Conservation (phyloP, 2,113 vertebrate genomes). For the Philantomba maxwellii region DNA sequence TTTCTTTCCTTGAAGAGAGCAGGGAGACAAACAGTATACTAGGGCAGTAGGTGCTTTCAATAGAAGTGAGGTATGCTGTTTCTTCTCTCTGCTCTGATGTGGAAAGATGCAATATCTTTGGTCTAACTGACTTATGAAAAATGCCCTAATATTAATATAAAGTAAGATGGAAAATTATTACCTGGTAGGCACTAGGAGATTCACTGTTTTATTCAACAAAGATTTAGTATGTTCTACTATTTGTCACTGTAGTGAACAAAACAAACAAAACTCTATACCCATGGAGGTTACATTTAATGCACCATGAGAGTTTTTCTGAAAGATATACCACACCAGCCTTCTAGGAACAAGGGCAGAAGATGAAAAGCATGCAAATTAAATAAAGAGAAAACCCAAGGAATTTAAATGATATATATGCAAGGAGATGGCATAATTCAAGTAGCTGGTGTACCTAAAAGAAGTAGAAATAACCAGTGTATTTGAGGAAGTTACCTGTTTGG, state of each 20-base stretch:
- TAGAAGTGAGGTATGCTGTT: background rate
- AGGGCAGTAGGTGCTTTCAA: background rate
- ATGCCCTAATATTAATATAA: background rate
- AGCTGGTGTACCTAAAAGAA: background rate
- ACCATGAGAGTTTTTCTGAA: background rate
- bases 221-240: background rate
- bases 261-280: background rate
- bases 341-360: background rate
- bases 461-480: background rate
- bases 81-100: background rate
- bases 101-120: background rate
- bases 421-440: background rate
- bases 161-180: background rate
- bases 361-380: background rate
- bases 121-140: background rate
- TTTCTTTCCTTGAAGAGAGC: background rate
- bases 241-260: background rate
- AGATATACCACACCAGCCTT: background rate
- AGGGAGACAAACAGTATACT: background rate
- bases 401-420: background rate
- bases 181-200: background rate
- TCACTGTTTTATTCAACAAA: background rate
- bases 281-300: background rate
- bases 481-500: background rate
- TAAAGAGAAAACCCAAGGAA: background rate